Evolutionary conservation across 1,140 invertebrate species (phyloP).

Genomic region (Diprion similis): DNA sequence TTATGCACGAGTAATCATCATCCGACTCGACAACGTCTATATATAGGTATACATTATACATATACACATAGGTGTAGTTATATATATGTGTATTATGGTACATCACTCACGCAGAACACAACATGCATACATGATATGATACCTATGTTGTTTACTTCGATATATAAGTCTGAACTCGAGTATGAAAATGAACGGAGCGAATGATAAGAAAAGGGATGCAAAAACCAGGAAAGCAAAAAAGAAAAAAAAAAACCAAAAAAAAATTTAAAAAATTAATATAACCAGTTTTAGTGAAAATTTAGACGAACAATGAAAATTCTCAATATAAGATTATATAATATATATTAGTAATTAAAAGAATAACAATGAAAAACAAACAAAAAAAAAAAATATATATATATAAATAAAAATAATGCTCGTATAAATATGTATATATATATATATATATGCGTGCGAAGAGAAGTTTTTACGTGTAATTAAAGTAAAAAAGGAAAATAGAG

Average conservation of each 20-base stretch:
- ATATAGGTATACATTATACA: slow-evolving; percentile 44
- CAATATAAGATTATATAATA: slow-evolving; percentile 10
- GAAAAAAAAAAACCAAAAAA: neutral
- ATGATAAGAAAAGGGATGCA: neutral
- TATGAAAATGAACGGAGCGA: slow-evolving; percentile 8
- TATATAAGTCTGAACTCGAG: slow-evolving; percentile 26
- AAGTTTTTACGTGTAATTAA: neutral
- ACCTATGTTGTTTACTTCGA: slow-evolving; percentile 27
- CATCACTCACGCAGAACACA: slow-evolving; percentile 22
- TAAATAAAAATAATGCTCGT: neutral
- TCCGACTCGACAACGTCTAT: slow-evolving; percentile 12
- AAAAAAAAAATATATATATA: too few relatives aligned
- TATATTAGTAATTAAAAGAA: slow-evolving; percentile 10
- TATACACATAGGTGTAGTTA: slow-evolving; percentile 31
- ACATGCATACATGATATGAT: slow-evolving; percentile 27
- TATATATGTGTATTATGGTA: slow-evolving; percentile 20
- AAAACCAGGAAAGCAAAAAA: neutral
- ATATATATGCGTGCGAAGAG: neutral
- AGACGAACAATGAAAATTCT: neutral
- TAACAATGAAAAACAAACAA: neutral
- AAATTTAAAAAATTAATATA: neutral
- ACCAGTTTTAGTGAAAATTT: slow-evolving; percentile 1
- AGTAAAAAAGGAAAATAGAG: neutral
- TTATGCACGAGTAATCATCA: too few relatives aligned
- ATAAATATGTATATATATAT: neutral